phyloP scores from a whole-genome alignment of 2,888 invertebrate genomes.

The Pyrocoelia pectoralis region DNA sequence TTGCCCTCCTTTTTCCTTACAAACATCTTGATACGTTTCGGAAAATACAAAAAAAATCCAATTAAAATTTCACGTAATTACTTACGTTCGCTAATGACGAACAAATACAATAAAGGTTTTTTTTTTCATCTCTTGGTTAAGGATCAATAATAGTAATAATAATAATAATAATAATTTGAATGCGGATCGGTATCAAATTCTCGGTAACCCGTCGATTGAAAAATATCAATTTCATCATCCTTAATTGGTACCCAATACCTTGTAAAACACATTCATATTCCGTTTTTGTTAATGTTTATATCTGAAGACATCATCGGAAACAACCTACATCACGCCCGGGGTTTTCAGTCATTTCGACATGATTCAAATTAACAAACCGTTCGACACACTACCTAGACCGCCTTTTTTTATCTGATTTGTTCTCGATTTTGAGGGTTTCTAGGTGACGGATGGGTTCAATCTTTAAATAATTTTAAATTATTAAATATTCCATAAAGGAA shows the following conservation, averaged over 20 bases:
- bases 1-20: too few species aligned
- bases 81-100: too few species aligned
- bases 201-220: conserved; percentile 26
- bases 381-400: conserved; percentile 17
- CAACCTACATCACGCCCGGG: conserved; percentile 36
- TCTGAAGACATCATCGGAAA: conserved; percentile 33
- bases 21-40: too few species aligned
- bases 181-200: conserved; percentile 18
- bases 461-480: too few species aligned
- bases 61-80: too few species aligned
- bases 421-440: neutral
- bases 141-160: neutral
- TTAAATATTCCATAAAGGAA: too few species aligned
- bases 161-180: neutral
- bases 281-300: conserved; percentile 24
- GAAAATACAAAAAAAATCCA: too few species aligned
- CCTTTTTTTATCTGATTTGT: neutral
- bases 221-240: conserved; percentile 33
- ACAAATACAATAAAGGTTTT: too few species aligned
- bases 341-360: conserved; percentile 25
- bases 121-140: too few species aligned
- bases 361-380: conserved; percentile 30
- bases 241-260: conserved; percentile 36
- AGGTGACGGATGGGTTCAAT: too few species aligned
- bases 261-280: conserved; percentile 36